Evolutionary conservation across 2,888 invertebrate genomes (phyloP).

Genomic region (Harpalus rufipes): DNA sequence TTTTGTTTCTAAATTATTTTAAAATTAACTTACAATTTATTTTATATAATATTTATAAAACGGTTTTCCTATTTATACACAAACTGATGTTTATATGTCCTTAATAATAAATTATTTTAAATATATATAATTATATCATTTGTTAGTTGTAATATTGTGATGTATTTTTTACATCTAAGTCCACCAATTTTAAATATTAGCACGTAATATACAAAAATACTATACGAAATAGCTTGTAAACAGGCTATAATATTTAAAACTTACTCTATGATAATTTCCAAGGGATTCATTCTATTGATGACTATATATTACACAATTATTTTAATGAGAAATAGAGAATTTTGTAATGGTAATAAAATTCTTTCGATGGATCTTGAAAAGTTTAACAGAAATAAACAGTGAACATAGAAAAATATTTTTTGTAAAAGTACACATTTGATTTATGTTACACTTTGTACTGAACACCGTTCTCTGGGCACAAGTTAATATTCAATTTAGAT

Average conservation of each 20-base stretch:
- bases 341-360: conserved; percentile 10
- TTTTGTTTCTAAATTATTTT: conserved; percentile 36
- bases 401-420: conserved; percentile 56
- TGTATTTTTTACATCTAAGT: conserved; percentile 27
- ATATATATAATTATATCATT: conserved; percentile 49
- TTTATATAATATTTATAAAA: conserved; percentile 46
- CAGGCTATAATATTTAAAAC: conserved; percentile 25
- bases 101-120: conserved; percentile 50
- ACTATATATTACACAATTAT: conserved; percentile 33
- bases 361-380: conserved; percentile 36
- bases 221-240: conserved; percentile 40
- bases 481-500: conserved; percentile 27
- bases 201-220: conserved; percentile 52
- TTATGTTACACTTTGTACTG: conserved; percentile 66
- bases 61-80: conserved; percentile 48
- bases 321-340: conserved; percentile 45
- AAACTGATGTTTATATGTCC: conserved; percentile 32
- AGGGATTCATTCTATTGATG: conserved; percentile 23
- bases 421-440: conserved; percentile 62
- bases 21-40: conserved; percentile 43
- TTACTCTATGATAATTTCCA: conserved; percentile 8
- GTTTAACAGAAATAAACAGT: conserved; percentile 38
- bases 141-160: conserved; percentile 39
- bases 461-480: conserved; percentile 63
- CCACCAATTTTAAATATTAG: conserved; percentile 21